Conservation (phyloP, 2,797 vertebrate genomes). For the Enteromius anoplus region DNA sequence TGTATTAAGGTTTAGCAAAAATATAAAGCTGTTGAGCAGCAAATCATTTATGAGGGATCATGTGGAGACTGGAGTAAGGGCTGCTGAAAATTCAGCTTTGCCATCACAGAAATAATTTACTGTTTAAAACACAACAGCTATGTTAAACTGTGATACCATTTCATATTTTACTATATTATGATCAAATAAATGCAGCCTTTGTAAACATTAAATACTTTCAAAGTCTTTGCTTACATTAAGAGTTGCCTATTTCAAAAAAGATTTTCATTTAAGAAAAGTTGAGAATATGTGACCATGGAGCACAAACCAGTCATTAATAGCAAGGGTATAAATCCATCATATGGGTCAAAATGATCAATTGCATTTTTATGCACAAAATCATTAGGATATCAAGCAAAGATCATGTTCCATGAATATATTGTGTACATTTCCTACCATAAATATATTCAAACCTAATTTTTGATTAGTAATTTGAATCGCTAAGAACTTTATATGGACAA, state of each 20-base stretch:
- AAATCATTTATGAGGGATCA: background rate
- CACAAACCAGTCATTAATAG: too few species aligned
- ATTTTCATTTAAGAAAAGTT: too few species aligned
- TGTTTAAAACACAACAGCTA: background rate
- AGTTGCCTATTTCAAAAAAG: background rate
- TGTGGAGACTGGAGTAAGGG: background rate
- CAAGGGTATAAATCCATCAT: too few species aligned
- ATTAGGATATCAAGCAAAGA: too few species aligned
- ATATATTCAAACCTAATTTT: too few species aligned
- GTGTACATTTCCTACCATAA: too few species aligned
- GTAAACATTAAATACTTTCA: background rate
- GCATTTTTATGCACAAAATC: too few species aligned
- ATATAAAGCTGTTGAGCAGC: background rate
- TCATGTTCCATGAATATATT: too few species aligned
- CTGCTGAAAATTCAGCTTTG: background rate
- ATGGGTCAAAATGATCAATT: too few species aligned
- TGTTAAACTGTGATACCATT: background rate
- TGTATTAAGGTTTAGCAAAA: background rate
- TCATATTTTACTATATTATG: background rate
- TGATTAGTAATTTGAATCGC: too few species aligned
- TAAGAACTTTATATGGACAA: too few species aligned
- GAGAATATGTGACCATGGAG: too few species aligned
- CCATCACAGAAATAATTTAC: background rate
- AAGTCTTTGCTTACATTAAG: background rate
- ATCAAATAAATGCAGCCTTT: background rate